Conservation (phyloP, 2,113 vertebrate genomes). For the Bos javanicus region DNA sequence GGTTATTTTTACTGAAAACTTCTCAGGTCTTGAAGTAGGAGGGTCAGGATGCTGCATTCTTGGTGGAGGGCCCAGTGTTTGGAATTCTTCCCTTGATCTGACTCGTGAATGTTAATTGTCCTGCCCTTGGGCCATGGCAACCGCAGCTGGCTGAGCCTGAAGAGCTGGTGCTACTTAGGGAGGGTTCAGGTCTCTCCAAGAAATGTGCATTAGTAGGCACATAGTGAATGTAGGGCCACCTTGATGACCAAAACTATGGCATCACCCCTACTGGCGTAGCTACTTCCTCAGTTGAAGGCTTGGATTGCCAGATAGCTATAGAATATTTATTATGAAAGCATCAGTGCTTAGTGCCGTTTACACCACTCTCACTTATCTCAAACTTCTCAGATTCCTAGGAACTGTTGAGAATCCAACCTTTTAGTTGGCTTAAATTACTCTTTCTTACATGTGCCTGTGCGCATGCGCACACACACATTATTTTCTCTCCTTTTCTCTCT, state of each 20-base stretch:
- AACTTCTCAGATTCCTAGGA: not conserved
- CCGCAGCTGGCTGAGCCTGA: not conserved
- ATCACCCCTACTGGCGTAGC: not conserved
- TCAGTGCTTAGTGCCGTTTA: not conserved
- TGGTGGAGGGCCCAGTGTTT: constrained; percentile 46
- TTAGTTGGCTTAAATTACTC: not conserved
- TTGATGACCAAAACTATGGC: not conserved
- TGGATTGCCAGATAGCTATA: not conserved
- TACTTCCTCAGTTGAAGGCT: not conserved
- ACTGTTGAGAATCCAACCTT: not conserved
- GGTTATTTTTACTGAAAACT: constrained; percentile 69
- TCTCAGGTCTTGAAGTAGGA: constrained; percentile 60
- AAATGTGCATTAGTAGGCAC: constrained; percentile 10
- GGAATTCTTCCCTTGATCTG: constrained; percentile 59
- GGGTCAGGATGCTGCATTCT: constrained; percentile 44
- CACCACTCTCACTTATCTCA: not conserved
- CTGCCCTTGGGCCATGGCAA: not conserved
- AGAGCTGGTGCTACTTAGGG: not conserved
- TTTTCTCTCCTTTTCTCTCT: not conserved
- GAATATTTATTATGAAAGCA: not conserved
- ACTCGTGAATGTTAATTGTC: constrained; percentile 60
- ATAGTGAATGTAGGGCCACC: not conserved
- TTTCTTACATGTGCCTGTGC: not conserved
- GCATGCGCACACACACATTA: not conserved
- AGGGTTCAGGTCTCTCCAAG: not conserved